These are phyloP conservation scores for Hexactinellida sp. DNA, from an alignment of 37 sponge, comb jelly and placozoan species.

Conservation along the genomic window DNA sequence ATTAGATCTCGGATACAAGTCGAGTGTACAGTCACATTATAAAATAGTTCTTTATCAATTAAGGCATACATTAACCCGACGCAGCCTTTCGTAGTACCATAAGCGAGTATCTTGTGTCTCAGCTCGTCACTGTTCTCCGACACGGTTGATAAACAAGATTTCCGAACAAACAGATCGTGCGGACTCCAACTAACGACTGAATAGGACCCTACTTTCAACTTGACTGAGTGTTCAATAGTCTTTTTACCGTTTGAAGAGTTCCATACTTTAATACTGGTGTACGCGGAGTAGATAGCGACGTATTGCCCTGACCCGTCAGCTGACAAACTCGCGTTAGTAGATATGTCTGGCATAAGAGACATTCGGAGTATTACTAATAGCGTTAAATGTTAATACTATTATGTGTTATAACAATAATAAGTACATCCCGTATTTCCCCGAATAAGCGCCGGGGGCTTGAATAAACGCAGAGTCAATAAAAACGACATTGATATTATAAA, in stretches of 20 bases:
- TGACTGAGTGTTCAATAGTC: neutral
- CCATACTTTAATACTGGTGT: neutral
- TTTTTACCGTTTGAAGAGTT: neutral
- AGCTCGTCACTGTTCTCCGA: neutral
- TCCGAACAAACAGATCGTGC: neutral
- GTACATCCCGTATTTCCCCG: too few relatives aligned
- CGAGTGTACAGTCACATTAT: neutral
- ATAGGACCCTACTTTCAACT: neutral
- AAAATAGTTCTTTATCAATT: neutral
- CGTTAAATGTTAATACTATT: too few relatives aligned
- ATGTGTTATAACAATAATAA: too few relatives aligned
- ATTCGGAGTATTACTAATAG: too few relatives aligned
- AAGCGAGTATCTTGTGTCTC: neutral
- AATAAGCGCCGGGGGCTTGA: too few relatives aligned
- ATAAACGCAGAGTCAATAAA: too few relatives aligned
- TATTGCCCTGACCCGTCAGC: neutral
- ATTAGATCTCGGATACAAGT: neutral
- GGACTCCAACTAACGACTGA: neutral
- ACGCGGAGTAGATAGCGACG: neutral
- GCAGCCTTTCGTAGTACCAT: neutral
- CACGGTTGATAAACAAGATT: neutral
- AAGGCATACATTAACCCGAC: neutral
- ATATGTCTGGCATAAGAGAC: neutral
- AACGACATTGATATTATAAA: too few relatives aligned
- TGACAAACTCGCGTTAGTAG: neutral